phyloP scores from a whole-genome alignment of 2,113 vertebrate species.

The Onychostruthus taczanowskii region DNA sequence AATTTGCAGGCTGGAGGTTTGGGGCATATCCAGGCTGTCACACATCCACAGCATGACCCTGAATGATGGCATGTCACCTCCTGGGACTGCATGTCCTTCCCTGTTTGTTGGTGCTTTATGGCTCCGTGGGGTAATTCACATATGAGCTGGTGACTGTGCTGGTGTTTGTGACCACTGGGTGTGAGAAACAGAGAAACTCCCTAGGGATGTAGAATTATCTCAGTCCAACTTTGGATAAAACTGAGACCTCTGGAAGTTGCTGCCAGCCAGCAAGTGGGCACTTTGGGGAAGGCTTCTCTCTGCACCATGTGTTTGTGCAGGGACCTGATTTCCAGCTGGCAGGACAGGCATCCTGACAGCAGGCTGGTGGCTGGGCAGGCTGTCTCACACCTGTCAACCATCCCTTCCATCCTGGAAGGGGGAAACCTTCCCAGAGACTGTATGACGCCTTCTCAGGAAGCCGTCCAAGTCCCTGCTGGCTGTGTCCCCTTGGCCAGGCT shows the following conservation, averaged over 20 bases:
- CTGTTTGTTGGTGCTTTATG: background rate
- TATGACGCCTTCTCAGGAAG: background rate
- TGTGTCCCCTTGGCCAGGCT: background rate
- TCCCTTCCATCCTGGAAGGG: background rate
- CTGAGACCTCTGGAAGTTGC: background rate
- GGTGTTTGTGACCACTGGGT: fast-evolving
- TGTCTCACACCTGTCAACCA: background rate
- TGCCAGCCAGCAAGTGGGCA: background rate
- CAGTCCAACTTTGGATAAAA: background rate
- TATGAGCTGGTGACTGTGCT: background rate
- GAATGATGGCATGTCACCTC: background rate
- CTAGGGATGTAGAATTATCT: background rate
- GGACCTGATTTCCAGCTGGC: background rate
- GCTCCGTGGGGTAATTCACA: background rate
- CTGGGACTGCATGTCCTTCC: background rate
- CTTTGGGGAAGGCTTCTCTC: background rate
- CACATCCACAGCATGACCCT: background rate
- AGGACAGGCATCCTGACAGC: background rate
- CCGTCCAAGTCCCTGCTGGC: background rate
- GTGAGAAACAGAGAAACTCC: background rate
- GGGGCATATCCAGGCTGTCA: background rate
- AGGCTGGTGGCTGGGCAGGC: background rate
- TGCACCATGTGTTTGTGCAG: background rate
- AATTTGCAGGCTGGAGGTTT: background rate
- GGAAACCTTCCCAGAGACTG: background rate